These are phyloP conservation scores for Channa argus DNA, from an alignment of 2,113 vertebrate genomes.

Conservation along the genomic window DNA sequence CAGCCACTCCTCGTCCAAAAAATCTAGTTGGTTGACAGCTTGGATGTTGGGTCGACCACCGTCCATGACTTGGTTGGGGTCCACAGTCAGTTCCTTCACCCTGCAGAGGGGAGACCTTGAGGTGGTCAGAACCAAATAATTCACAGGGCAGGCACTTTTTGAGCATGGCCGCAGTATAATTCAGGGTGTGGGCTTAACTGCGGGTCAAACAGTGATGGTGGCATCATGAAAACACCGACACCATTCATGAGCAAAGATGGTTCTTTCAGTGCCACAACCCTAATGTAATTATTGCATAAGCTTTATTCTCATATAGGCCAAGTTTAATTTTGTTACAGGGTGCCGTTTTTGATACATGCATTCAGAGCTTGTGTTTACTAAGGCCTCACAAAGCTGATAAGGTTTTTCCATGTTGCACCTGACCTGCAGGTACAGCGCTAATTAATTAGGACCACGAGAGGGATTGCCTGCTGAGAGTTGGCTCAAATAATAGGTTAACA, in stretches of 20 bases:
- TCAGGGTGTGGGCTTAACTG: background rate
- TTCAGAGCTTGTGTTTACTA: slow-evolving; percentile 23
- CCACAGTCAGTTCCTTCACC: slow-evolving; percentile 96
- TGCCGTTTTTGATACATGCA: background rate
- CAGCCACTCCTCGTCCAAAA: slow-evolving; percentile 91
- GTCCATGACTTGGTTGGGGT: slow-evolving; percentile 88
- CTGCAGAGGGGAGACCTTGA: slow-evolving; percentile 69
- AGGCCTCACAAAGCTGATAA: slow-evolving; percentile 27
- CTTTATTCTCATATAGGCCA: background rate
- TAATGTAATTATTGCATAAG: background rate
- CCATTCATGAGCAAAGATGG: slow-evolving; percentile 46
- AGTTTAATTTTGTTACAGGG: background rate
- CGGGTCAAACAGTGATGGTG: background rate
- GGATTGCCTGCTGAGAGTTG: slow-evolving; percentile 29
- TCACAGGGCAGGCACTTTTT: background rate
- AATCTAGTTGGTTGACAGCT: slow-evolving; percentile 89
- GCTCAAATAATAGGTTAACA: slow-evolving; percentile 36
- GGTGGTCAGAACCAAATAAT: background rate
- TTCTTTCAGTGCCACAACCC: background rate
- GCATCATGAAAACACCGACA: slow-evolving; percentile 35
- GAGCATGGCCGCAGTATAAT: background rate
- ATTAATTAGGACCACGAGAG: slow-evolving; percentile 39
- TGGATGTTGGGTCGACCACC: slow-evolving; percentile 89
- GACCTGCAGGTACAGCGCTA: background rate
- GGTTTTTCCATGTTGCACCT: slow-evolving; percentile 10